These are phyloP conservation scores for Gallinago paraguaiae DNA, from an alignment of 2,113 vertebrate genomes.

Conservation along the genomic window DNA sequence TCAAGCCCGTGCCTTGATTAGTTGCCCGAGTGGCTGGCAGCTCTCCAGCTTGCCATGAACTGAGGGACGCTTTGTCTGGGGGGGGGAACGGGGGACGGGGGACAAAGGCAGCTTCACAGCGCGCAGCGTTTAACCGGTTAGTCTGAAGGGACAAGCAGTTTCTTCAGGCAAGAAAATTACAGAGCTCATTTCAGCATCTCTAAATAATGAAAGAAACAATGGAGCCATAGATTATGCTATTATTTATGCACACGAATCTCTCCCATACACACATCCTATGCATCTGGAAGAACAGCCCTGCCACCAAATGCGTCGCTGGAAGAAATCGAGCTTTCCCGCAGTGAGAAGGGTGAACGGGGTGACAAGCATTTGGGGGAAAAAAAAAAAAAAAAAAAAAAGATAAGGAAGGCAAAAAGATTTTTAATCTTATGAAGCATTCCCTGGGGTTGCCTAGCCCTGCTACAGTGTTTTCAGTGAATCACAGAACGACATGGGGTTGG, in stretches of 20 bases:
- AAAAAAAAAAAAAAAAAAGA: background rate
- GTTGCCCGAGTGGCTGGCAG: constrained; percentile 2
- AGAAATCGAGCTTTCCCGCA: background rate
- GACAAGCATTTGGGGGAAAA: background rate
- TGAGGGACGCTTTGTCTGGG: constrained; percentile 34
- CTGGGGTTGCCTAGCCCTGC: background rate
- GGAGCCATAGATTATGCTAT: background rate
- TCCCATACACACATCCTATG: constrained; percentile 12
- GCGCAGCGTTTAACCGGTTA: background rate
- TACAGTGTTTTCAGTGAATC: background rate
- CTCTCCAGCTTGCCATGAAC: constrained; percentile 20
- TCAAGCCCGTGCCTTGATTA: background rate
- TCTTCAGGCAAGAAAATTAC: constrained; percentile 61
- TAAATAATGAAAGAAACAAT: constrained; percentile 22
- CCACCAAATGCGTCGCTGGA: background rate
- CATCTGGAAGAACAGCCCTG: constrained; percentile 10
- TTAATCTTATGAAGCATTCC: background rate
- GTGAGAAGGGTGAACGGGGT: background rate
- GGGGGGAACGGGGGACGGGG: background rate
- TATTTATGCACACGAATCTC: constrained; percentile 43
- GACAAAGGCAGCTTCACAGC: constrained; percentile 44
- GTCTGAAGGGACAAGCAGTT: constrained; percentile 56
- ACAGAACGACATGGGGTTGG: no score
- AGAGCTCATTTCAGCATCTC: constrained; percentile 65
- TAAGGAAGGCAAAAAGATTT: constrained; percentile 24